Conservation (phyloP, 2,888 invertebrate species). For the Chrysolina oricalcia region DNA sequence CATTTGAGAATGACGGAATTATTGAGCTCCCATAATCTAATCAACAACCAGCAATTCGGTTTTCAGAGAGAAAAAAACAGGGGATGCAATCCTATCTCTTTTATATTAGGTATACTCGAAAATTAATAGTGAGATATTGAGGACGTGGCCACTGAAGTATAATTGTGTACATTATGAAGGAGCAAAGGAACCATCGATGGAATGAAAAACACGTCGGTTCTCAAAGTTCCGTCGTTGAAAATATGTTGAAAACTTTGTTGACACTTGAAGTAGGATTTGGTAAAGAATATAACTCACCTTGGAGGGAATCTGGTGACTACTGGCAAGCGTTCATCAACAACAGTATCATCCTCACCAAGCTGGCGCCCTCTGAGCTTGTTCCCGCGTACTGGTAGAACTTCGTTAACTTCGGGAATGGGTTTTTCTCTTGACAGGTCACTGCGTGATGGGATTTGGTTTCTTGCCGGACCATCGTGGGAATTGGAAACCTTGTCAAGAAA, state of each 20-base stretch:
- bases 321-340: conserved; percentile 79
- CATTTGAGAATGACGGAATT: too few relatives aligned
- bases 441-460: conserved; percentile 70
- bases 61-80: too few relatives aligned
- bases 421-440: conserved; percentile 57
- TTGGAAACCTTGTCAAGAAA: conserved; percentile 67
- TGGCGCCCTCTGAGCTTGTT: conserved; percentile 62
- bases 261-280: neutral
- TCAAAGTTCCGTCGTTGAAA: neutral
- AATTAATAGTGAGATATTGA: too few relatives aligned
- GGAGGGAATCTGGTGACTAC: conserved; percentile 82
- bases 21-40: too few relatives aligned
- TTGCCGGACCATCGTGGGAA: conserved; percentile 78
- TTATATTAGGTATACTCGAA: too few relatives aligned
- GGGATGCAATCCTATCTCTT: too few relatives aligned
- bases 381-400: conserved; percentile 74
- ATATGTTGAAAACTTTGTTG: neutral
- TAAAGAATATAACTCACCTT: conserved; percentile 37
- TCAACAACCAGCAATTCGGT: too few relatives aligned
- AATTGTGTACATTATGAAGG: too few relatives aligned
- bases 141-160: too few relatives aligned
- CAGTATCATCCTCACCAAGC: conserved; percentile 73
- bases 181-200: too few relatives aligned
- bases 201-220: too few relatives aligned
- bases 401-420: conserved; percentile 79